Percentiles rank a stretch among this genome's conserved stretches.
These are phyloP conservation scores for Chamaetylas fuelleborni DNA, from an alignment of 2,113 vertebrate genomes.

Conservation along the genomic window DNA sequence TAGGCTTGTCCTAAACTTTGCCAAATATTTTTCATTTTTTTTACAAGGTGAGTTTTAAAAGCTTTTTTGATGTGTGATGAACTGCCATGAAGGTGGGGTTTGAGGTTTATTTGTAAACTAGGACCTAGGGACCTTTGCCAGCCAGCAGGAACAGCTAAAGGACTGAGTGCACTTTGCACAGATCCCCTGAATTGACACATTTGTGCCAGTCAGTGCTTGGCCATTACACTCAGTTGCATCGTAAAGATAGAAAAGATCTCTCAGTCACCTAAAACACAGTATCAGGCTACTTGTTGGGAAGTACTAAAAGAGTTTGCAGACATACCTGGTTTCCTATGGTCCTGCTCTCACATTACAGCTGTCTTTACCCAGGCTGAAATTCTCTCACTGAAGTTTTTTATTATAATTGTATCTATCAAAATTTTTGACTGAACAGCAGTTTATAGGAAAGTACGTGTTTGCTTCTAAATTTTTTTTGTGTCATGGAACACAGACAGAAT, in stretches of 20 bases:
- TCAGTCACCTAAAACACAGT: neutral
- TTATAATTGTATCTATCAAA: neutral
- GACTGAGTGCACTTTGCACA: neutral
- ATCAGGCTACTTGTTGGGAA: neutral
- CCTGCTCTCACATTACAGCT: neutral
- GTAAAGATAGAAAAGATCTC: neutral
- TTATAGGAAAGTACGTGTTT: neutral
- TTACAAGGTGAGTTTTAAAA: neutral
- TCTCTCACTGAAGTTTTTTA: neutral
- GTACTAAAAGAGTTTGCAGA: neutral
- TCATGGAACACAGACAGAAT: neutral
- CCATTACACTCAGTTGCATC: neutral
- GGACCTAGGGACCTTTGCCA: neutral
- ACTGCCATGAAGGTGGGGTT: neutral
- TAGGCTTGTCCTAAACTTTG: neutral
- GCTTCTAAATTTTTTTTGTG: neutral
- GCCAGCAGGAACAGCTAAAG: neutral
- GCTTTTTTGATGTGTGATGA: neutral
- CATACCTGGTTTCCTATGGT: neutral
- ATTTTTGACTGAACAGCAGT: neutral
- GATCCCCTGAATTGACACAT: neutral
- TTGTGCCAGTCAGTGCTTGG: neutral
- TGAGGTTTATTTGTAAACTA: neutral
- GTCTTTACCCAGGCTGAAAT: neutral
- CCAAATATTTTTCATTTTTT: neutral